These are phyloP conservation scores for Mantis religiosa DNA, from an alignment of 2,888 invertebrate genomes.

Conservation along the genomic window DNA sequence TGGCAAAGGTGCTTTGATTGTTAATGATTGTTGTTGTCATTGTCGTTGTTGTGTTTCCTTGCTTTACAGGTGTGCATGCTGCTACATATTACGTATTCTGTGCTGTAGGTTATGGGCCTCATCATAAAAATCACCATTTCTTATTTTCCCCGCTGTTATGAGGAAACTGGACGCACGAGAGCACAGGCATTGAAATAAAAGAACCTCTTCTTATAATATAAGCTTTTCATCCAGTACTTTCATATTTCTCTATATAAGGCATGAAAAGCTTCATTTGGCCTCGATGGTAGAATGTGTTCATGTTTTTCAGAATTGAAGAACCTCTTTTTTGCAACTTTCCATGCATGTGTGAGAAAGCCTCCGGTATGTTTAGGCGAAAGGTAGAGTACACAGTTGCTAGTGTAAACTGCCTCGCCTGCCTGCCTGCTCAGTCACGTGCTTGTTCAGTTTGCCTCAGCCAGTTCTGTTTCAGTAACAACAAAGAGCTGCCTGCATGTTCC, in stretches of 20 bases:
- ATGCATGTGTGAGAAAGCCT: not conserved
- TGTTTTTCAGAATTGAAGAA: not conserved
- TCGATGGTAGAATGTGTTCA: conserved; percentile 6
- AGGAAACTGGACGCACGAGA: conserved; percentile 26
- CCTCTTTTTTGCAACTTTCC: not conserved
- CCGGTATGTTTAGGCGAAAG: not conserved
- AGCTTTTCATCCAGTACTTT: not conserved
- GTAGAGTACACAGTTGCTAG: not conserved
- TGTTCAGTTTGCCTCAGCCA: conserved; percentile 28
- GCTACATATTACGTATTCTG: conserved; percentile 32
- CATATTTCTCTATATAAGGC: not conserved
- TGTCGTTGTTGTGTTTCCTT: conserved; percentile 33
- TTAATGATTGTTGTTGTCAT: conserved; percentile 34
- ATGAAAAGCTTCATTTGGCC: conserved; percentile 4
- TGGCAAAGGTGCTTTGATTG: conserved; percentile 34
- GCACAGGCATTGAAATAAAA: conserved; percentile 13
- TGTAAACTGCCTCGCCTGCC: not conserved
- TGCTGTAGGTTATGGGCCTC: conserved; percentile 33
- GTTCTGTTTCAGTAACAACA: conserved; percentile 34
- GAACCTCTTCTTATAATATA: not conserved
- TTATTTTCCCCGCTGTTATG: conserved; percentile 30
- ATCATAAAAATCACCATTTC: conserved; percentile 30
- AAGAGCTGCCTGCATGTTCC: conserved; percentile 32
- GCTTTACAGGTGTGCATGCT: conserved; percentile 36
- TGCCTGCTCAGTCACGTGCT: not conserved